Percentiles rank a stretch among this genome's conserved stretches.
Conservation (phyloP, 1,140 invertebrate genomes). For the Drosophila seguyi region DNA sequence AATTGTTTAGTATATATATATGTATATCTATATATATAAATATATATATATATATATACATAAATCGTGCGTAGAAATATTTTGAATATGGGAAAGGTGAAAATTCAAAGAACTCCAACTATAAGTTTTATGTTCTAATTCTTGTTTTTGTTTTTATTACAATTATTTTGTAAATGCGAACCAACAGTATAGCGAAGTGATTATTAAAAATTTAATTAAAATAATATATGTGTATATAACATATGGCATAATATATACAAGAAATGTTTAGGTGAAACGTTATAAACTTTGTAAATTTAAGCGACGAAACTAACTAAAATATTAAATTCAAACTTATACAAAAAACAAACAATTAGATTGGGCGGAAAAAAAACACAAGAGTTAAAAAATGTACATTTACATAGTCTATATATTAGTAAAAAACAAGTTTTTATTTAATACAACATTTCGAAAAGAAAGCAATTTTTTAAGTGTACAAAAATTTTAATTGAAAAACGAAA, state of each 20-base stretch:
- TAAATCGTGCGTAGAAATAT: slow-evolving; percentile 66
- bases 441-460: not conserved
- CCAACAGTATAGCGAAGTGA: slow-evolving; percentile 54
- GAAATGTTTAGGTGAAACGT: slow-evolving; percentile 75
- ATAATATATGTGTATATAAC: slow-evolving; percentile 42
- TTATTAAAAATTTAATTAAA: slow-evolving; percentile 28
- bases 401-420: slow-evolving; percentile 24
- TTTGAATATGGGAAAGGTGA: slow-evolving; percentile 82
- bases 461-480: not conserved
- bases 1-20: slow-evolving; percentile 48
- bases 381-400: slow-evolving; percentile 53
- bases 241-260: slow-evolving; percentile 46
- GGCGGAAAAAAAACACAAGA: slow-evolving; percentile 17
- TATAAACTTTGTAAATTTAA: slow-evolving; percentile 74
- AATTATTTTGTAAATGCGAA: slow-evolving; percentile 64
- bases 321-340: slow-evolving; percentile 10
- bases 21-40: no score
- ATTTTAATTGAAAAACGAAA: slow-evolving; percentile 4
- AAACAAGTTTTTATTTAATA: not conserved
- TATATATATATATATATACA: slow-evolving; percentile 45
- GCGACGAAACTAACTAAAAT: slow-evolving; percentile 32
- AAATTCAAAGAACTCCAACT: slow-evolving; percentile 79
- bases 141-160: slow-evolving; percentile 54
- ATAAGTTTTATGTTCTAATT: slow-evolving; percentile 74
- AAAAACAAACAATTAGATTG: slow-evolving; percentile 19